A percentile compares a stretch with the other conserved stretches of the same genome.
phyloP scores from a whole-genome alignment of 2,113 vertebrate genomes.

The Cygnus buccinator region DNA sequence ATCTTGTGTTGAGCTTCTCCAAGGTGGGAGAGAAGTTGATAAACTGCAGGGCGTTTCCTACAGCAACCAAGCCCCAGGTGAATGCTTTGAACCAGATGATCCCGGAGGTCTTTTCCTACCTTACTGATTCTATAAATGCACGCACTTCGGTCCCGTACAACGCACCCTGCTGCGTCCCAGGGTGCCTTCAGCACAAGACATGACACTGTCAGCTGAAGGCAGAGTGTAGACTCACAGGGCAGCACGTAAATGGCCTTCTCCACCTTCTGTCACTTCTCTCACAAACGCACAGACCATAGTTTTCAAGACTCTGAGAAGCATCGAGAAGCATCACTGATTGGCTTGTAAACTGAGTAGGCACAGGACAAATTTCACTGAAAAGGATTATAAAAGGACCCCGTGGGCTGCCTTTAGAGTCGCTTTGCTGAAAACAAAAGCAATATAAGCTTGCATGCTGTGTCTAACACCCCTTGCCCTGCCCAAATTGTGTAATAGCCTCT shows the following conservation, averaged over 20 bases:
- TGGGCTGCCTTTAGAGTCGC: not conserved
- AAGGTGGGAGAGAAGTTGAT: not conserved
- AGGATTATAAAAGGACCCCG: not conserved
- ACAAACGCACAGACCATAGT: not conserved
- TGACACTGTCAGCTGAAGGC: not conserved
- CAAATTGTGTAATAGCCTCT: not conserved
- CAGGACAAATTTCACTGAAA: conserved; percentile 2
- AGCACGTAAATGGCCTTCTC: not conserved
- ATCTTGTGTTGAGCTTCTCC: not conserved
- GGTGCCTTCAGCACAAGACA: not conserved
- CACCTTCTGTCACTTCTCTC: not conserved
- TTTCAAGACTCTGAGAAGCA: not conserved
- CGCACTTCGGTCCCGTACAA: rapidly evolving
- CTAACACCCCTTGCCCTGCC: not conserved
- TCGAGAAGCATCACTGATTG: not conserved
- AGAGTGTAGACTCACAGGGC: not conserved
- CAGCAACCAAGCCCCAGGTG: not conserved
- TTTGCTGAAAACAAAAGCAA: conserved; percentile 14
- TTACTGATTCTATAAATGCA: too few species aligned
- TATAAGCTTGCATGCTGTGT: not conserved
- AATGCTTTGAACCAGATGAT: too few species aligned
- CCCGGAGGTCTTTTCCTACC: too few species aligned
- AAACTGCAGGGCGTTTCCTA: not conserved
- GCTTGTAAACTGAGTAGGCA: not conserved
- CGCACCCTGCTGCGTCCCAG: not conserved